Evolutionary conservation across 1,140 invertebrate species (phyloP), one percentile per base, ranked within the genome.

Genomic region (Drosophila varians): DNA sequence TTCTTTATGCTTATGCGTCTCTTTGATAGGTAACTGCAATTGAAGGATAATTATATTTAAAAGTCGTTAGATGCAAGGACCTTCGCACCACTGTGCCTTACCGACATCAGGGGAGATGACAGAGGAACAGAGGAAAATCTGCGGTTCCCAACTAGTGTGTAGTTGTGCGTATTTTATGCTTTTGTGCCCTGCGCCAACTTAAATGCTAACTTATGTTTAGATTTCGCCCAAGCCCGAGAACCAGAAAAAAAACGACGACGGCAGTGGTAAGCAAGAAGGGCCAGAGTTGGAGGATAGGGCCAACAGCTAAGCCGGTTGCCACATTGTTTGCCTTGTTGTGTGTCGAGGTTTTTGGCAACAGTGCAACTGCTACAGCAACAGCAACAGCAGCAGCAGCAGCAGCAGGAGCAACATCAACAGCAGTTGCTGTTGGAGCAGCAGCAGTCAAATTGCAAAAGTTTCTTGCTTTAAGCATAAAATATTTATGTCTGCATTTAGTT

Each of bases 381-480:
- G 26, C 58, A 14, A 16, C 69, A 54, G 46, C 46, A 31, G 2
- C 28, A 11, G 6, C 2, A 31, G 36, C 36, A 16, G 4, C 36
- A 68, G 23, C 40, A 55, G 49, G 21, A 46, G 26, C 40, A 54
- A 31, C 62, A 54, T 31, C 73, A 62, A 34, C 61, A 66, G 28
- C 40, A 47, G 61, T 23, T 36, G 45, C 38, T 40, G 21, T 21
- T 21, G 40, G 36, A 54, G 47, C 48, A 55, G 66, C 73, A 76
- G 74, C 80, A 84, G 80, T 86, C 80, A 84, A 84, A 84, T 84
- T 84, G 80, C 80, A 84, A 84, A 84, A 86, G 76, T 84, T 84
- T 84, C 74, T 86, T 84, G 77, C 82, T 84, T 84, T 84, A 84
- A 84, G 80, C 80, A 84, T 84, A 86, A 84, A 86, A 84, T 86